Evolutionary conservation across 2,888 invertebrate genomes (phyloP), one percentile per base, ranked within the genome.

Genomic region (Drosophila heteroneura): DNA sequence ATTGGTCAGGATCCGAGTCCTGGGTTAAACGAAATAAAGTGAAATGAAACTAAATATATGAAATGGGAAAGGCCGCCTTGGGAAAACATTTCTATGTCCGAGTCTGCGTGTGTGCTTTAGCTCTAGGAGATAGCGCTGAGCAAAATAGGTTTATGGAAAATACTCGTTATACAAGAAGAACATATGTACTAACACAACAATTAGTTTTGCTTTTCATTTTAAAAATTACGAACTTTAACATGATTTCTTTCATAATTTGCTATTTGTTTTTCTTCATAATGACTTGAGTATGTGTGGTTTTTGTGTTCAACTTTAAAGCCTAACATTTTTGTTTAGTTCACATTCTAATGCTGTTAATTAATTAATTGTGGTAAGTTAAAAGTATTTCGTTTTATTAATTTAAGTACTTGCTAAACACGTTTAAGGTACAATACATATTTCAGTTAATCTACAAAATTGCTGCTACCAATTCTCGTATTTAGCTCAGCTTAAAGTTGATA

Each of bases 401-500:
- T 83, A 82, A 83, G 69, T 83, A 76, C 80, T 81, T 70, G 73
- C 85, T 90, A 90, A 87, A 90, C 90, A 90, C 81, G 76, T 88
- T 90, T 90, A 83, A 86, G 85, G 85, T 86, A 86, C 85, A 85
- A 88, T 85, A 85, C 81, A 85, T 88, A 90, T 88, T 90, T 90
- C 81, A 81, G 69, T 86, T 86, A 90, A 74, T 86, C 87, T 86
- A 83, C 86, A 88, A 86, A 90, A 81, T 90, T 88, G 90, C 85
- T 88, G 85, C 89, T 83, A 90, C 83, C 75, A 81, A 75, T 76
- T 79, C 70, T 68, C 76, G 65, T 83, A 81, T 80, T 86, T 90
- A 89, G 82, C 83, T 86, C 91, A 81, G 89, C 83, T 90, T 86
- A 86, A 90, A 90, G 90, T 86, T 90, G 86, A 90, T 86, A 90